Evolutionary conservation across 37 sponge, comb jelly and placozoan genomes (phyloP).

Genomic region (Theonella swinhoei): DNA sequence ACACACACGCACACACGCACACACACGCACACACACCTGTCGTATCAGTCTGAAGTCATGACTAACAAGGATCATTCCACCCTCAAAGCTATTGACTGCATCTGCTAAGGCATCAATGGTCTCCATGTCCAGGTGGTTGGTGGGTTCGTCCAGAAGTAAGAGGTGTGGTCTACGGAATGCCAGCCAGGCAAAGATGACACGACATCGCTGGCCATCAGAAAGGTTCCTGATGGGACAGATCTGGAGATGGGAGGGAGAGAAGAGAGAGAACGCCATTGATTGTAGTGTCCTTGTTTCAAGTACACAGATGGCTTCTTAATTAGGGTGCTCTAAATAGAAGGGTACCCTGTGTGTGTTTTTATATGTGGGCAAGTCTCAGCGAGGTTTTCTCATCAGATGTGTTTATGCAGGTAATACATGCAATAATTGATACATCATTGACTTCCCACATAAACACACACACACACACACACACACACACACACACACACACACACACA

Average conservation of each 20-base stretch:
- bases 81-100: conserved; percentile 86
- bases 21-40: too few relatives aligned
- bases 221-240: conserved; percentile 90
- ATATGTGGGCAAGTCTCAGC: too few relatives aligned
- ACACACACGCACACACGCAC: too few relatives aligned
- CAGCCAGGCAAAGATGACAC: conserved; percentile 94
- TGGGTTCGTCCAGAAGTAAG: conserved; percentile 93
- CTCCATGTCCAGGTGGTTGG: conserved; percentile 96
- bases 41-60: conserved; percentile 98
- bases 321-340: too few relatives aligned
- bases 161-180: conserved; percentile 88
- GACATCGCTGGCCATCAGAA: conserved; percentile 93
- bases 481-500: too few relatives aligned
- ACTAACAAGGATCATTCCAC: conserved; percentile 93
- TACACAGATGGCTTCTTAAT: too few relatives aligned
- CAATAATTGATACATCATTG: not conserved
- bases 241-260: conserved; percentile 7
- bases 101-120: conserved; percentile 94
- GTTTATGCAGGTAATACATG: not conserved
- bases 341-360: too few relatives aligned
- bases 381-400: too few relatives aligned
- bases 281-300: too few relatives aligned
- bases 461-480: too few relatives aligned
- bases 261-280: not conserved
- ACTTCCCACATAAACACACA: not conserved